phyloP scores from a whole-genome alignment of 2,888 invertebrate species.

The Pasiphila rectangulata region DNA sequence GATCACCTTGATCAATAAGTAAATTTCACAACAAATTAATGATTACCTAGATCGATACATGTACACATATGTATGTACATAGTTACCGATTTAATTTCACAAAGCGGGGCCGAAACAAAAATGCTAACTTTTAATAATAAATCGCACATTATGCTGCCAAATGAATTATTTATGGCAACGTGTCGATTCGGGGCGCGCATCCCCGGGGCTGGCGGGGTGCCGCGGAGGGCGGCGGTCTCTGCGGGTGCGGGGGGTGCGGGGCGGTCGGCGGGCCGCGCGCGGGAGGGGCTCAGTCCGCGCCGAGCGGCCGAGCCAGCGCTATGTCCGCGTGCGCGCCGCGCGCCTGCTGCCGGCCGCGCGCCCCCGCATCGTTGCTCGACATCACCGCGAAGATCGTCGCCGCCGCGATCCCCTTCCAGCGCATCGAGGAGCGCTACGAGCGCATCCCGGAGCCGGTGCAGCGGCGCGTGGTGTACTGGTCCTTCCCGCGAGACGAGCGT shows the following conservation, averaged over 20 bases:
- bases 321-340: constrained; percentile 79
- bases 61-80: constrained; percentile 26
- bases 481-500: constrained; percentile 92
- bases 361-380: constrained; percentile 89
- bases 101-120: constrained; percentile 64
- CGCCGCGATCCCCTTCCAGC: constrained; percentile 91
- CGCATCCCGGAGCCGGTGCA: constrained; percentile 94
- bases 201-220: constrained; percentile 54
- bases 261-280: constrained; percentile 39
- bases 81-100: constrained; percentile 56
- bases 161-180: constrained; percentile 78
- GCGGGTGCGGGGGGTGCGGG: constrained; percentile 27
- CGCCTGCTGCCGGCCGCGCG: constrained; percentile 79
- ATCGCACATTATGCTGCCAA: constrained; percentile 78
- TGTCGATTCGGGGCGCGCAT: constrained; percentile 74
- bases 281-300: constrained; percentile 67
- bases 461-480: constrained; percentile 92
- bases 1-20: background rate
- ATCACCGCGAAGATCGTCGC: constrained; percentile 92
- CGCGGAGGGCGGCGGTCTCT: constrained; percentile 37
- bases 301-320: constrained; percentile 78
- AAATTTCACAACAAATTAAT: constrained; percentile 36
- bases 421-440: constrained; percentile 92
- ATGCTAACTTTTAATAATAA: constrained; percentile 80
- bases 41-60: background rate